Evolutionary conservation across 2,113 vertebrate genomes (phyloP).

Genomic region (Gnathochromis pfefferi): DNA sequence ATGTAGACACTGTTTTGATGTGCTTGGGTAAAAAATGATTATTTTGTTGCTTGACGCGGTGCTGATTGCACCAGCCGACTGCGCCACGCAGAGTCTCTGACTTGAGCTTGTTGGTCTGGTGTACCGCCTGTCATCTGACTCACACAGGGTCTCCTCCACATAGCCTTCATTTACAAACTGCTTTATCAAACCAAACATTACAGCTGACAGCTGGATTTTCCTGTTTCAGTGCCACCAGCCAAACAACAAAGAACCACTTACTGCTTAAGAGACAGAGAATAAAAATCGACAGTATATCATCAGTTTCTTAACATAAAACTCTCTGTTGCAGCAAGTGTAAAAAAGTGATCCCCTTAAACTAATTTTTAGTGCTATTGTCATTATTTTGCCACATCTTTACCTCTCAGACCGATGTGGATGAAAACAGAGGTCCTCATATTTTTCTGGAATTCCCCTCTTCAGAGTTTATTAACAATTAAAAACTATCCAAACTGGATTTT

Average conservation of each 20-base stretch:
- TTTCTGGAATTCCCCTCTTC: neutral
- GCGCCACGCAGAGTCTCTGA: rapidly evolving
- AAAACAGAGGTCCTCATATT: neutral
- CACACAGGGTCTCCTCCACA: neutral
- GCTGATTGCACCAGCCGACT: neutral
- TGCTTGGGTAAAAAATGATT: rapidly evolving
- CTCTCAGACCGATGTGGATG: neutral
- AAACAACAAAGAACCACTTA: neutral
- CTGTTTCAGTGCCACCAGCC: neutral
- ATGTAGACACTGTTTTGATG: neutral
- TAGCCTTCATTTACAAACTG: neutral
- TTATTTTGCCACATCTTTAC: neutral
- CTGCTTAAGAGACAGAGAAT: neutral
- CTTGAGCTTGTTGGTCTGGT: neutral
- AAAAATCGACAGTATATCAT: rapidly evolving
- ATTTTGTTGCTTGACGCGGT: rapidly evolving
- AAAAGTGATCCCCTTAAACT: neutral
- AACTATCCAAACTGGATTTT: neutral
- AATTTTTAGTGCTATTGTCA: rapidly evolving
- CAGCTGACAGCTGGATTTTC: neutral
- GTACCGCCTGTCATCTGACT: neutral
- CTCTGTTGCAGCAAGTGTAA: neutral
- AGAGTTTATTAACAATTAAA: neutral
- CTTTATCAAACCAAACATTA: neutral
- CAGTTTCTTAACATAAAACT: neutral